Base-by-base conservation (phyloP, 2,113 vertebrate genomes). In the Micronycteris hirsuta region DNA sequence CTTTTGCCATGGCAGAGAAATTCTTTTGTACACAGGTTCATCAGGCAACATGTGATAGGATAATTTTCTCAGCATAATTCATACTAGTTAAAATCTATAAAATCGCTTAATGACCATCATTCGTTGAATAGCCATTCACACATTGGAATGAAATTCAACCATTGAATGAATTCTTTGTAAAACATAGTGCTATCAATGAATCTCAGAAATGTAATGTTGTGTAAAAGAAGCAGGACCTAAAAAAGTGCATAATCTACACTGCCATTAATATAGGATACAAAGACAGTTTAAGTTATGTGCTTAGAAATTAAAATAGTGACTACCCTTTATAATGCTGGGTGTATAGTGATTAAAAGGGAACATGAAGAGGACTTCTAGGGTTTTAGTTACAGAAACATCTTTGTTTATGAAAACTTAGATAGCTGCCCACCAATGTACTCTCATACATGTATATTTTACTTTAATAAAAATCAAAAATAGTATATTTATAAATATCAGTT, bases 341-440 rank as follows among this genome's bases (percentile, higher is more conserved):
- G 6, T 26, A 47, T 13, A 31, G 10, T 70, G 49, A 83, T 54
- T 45, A 1, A 1, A 54, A 74, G 15, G 8, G n/a, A 80, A 68
- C 7, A 49, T 15, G 2, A 82, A 78, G 12, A 67, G 5, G 14
- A 2, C 1, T 52, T 84, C 54, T n/a, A 8, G 0, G 0, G 31
- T 16, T 88, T 9, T 85, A 13, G 3, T 81, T 52, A 43, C 0
- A 83, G 31, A 90, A 52, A 4, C 16, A 89, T 65, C 19, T 86
- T 63, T 54, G 15, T 86, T 85, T 63, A 7, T 85, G 9, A 70
- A 96, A 96, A 70, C 19, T 73, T 52, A 45, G 5, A 65, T 26
- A 76, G 24, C 49, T 33, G 20, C 38, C 41, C 19, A 33, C 6
- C 16, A 80, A 15, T 38, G 33, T 1, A 54, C 9, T 45, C 86